Percentiles rank a stretch among this genome's conserved stretches.
These are phyloP conservation scores for Drosophila quinaria DNA, from an alignment of 2,888 invertebrate genomes.

Conservation along the genomic window DNA sequence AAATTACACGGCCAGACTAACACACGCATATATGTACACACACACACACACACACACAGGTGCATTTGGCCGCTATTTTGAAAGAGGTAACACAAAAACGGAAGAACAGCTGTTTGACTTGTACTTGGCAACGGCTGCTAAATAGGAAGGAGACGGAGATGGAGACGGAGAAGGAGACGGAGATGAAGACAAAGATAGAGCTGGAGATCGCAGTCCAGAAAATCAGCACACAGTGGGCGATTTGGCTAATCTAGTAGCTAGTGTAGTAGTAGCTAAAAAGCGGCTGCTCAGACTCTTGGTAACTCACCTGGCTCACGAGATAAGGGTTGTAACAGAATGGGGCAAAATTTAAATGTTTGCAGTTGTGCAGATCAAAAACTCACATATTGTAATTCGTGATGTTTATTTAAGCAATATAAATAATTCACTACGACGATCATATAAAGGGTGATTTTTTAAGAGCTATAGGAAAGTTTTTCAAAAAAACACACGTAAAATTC, in stretches of 20 bases:
- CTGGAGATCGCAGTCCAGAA: slow-evolving; percentile 13
- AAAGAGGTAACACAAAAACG: slow-evolving; percentile 46
- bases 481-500: too few species aligned
- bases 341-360: too few species aligned
- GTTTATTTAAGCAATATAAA: too few species aligned
- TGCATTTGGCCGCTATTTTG: slow-evolving; percentile 44
- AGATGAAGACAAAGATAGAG: slow-evolving; percentile 6
- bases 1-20: slow-evolving; percentile 68
- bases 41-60: slow-evolving; percentile 21
- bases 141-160: background rate
- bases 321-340: too few species aligned
- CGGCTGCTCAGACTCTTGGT: too few species aligned
- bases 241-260: background rate
- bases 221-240: background rate
- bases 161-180: background rate
- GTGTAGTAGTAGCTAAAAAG: too few species aligned
- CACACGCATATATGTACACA: slow-evolving; percentile 44
- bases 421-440: too few species aligned
- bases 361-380: too few species aligned
- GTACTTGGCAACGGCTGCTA: slow-evolving; percentile 57
- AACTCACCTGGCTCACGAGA: too few species aligned
- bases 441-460: too few species aligned
- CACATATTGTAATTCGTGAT: too few species aligned
- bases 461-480: too few species aligned
- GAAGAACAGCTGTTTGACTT: slow-evolving; percentile 75